These are phyloP conservation scores for Coronaproctus castanopsis DNA, from an alignment of 2,888 invertebrate genomes.

Conservation along the genomic window DNA sequence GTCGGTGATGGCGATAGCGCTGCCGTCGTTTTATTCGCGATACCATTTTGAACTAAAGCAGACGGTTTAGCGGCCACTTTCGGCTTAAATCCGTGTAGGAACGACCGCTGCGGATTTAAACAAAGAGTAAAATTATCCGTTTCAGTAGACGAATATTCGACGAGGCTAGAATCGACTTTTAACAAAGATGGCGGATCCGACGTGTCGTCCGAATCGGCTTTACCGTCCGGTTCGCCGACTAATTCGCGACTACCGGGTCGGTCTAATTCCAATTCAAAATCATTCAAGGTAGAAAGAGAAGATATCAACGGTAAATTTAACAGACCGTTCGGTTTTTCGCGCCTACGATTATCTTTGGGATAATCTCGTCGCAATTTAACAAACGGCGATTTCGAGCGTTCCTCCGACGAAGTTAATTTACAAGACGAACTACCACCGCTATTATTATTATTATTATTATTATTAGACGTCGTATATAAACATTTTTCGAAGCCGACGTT, in stretches of 20 bases:
- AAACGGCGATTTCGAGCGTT: background rate
- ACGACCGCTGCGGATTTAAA: slow-evolving; percentile 38
- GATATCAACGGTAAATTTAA: slow-evolving; percentile 1
- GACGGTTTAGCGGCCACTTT: slow-evolving; percentile 51
- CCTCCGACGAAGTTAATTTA: slow-evolving; percentile 9
- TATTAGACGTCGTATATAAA: background rate
- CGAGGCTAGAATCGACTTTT: background rate
- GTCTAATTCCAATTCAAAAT: slow-evolving; percentile 8
- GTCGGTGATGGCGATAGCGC: background rate
- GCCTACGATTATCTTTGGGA: background rate
- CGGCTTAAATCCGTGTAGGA: slow-evolving; percentile 50
- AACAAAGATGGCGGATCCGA: slow-evolving; percentile 46
- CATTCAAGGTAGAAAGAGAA: background rate
- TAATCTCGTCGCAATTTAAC: slow-evolving; percentile 6
- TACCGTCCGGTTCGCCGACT: slow-evolving; percentile 71
- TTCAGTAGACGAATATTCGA: slow-evolving; percentile 4
- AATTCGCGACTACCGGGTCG: slow-evolving; percentile 31
- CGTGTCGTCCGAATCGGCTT: slow-evolving; percentile 57
- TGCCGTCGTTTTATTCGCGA: background rate
- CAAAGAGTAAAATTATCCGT: background rate
- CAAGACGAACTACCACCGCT: background rate
- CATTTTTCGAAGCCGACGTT: background rate
- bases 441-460: too few species aligned
- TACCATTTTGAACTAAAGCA: too few species aligned
- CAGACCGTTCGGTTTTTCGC: background rate